Evolutionary conservation across 2,888 invertebrate genomes (phyloP), one percentile per base, ranked within the genome.

Genomic region (Cheilosia grossa): DNA sequence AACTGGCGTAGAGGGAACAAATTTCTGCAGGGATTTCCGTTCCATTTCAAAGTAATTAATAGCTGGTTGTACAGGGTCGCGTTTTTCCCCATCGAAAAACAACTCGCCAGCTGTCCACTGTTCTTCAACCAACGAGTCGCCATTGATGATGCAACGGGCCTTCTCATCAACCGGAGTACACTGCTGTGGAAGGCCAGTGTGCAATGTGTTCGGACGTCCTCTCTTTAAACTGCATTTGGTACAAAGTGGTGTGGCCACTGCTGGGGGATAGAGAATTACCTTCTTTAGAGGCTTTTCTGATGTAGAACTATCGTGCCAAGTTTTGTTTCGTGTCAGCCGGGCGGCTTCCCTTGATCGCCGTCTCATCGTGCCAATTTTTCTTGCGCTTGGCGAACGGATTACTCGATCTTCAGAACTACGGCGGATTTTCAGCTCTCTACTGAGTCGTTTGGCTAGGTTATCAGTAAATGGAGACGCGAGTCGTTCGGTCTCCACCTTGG

Each of bases 321-420:
- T 95, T 87, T 94, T 94, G 87, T 94, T 94, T 40, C 95, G 92
- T 21, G 93, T 93, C 30, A 94, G 93, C n/a, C 85, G 87, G 87
- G 86, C 89, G 87, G 85, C 91, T 90, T 96, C 96, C 89, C 94
- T 94, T 0, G 96, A 96, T 66, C 96, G 93, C 58, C 96, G 93
- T 89, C 96, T 92, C 87, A 96, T 93, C 9, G 94, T 94, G 21
- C 96, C 96, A 78, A 96, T 97, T 93, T 96, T 96, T 64, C 96
- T 93, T 1, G 96, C 96, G 90, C 96, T 96, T 0, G 96, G 97
- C 0, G 96, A 96, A 87, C 96, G 92, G 82, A 96, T 95, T 7
- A 96, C 93, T 89, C 95, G 95, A 64, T 94, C 93, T 88, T 96
- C 95, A 42, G 93, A 93, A 78, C 94, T 95, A 54, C 94, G 94